A percentile compares a stretch with the other conserved stretches of the same genome.
These are phyloP conservation scores for Synanthedon vespiformis DNA, from an alignment of 2,888 invertebrate genomes.

Conservation along the genomic window DNA sequence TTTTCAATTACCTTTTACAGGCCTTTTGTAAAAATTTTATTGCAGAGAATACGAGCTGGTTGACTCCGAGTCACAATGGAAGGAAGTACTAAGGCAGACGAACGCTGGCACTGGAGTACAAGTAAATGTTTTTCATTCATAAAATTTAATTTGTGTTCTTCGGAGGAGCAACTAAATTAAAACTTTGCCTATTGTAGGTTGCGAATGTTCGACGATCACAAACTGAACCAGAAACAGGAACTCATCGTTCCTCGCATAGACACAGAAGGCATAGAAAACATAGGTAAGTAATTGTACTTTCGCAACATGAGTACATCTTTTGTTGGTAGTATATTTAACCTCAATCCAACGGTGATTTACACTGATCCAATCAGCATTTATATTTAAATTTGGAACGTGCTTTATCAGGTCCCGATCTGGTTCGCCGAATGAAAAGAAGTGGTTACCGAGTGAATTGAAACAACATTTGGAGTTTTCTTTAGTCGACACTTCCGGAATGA, in stretches of 20 bases:
- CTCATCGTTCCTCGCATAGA: conserved; percentile 71
- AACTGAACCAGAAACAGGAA: conserved; percentile 57
- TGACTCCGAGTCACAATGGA: conserved; percentile 91
- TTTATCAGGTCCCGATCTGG: conserved; percentile 71
- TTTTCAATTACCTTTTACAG: neutral
- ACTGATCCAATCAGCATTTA: neutral
- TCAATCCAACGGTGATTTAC: neutral
- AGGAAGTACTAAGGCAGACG: conserved; percentile 84
- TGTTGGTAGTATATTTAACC: neutral
- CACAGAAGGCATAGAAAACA: conserved; percentile 72
- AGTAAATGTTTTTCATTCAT: conserved; percentile 24
- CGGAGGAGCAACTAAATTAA: neutral
- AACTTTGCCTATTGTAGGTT: conserved; percentile 56
- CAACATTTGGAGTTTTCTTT: conserved; percentile 90
- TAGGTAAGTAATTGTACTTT: conserved; percentile 41
- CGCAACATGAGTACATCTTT: neutral
- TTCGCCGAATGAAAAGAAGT: conserved; percentile 78
- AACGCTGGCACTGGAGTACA: conserved; percentile 63
- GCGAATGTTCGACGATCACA: conserved; percentile 76
- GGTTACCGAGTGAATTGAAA: conserved; percentile 81
- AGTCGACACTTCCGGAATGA: conserved; percentile 91
- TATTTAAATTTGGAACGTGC: neutral
- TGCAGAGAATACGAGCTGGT: conserved; percentile 77
- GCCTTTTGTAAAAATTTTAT: neutral
- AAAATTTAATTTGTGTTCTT: conserved; percentile 3